phyloP scores from a whole-genome alignment of 2,113 vertebrate species.

The Oceanites oceanicus region DNA sequence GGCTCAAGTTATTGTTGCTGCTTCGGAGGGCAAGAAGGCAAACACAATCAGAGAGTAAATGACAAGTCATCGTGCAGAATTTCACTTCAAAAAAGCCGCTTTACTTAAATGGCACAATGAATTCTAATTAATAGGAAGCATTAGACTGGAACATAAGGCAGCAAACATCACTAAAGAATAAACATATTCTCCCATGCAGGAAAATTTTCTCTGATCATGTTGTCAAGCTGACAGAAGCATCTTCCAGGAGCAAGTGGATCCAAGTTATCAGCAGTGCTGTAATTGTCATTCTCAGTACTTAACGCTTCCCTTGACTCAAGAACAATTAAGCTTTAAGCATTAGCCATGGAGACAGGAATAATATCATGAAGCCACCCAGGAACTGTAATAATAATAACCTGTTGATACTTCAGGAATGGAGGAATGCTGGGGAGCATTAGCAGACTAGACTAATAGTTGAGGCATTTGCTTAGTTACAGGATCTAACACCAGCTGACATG shows the following conservation, averaged over 20 bases:
- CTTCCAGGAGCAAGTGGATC: neutral
- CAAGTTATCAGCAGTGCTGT: neutral
- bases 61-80: neutral
- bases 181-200: constrained; percentile 11
- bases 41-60: neutral
- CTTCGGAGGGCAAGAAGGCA: constrained; percentile 1
- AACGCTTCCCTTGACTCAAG: neutral
- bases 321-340: neutral
- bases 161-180: constrained; percentile 15
- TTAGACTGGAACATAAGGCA: constrained; percentile 9
- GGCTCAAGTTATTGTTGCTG: neutral
- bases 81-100: neutral
- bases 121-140: constrained; percentile 32
- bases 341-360: neutral
- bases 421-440: neutral
- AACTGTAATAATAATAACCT: neutral
- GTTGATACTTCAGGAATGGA: neutral
- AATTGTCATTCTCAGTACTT: neutral
- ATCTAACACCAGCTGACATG: neutral
- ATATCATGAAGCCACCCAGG: neutral
- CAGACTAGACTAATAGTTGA: neutral
- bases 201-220: constrained; percentile 2
- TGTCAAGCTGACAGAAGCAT: neutral
- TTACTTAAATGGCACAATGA: neutral
- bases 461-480: neutral